Base-by-base conservation (phyloP, 2,797 vertebrate species). In the Sciurus vulgaris region DNA sequence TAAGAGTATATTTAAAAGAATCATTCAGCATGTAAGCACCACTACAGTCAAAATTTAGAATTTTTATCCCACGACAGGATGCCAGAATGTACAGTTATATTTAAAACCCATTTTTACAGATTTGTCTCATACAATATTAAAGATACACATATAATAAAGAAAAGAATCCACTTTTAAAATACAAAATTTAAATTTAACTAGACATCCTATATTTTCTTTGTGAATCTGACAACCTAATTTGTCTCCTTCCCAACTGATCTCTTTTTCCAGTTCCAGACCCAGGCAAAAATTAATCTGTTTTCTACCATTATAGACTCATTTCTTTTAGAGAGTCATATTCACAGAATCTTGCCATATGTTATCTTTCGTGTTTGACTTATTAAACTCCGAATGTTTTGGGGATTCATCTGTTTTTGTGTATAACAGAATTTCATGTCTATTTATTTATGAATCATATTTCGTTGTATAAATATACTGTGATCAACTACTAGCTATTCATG, bases 401-500 rank as follows among this genome's bases (percentile, higher is more conserved):
- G 33, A 33, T 70, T 94, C 10, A 69, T 54, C 6, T 72, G 18
- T 22, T 81, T 24, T 33, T 78, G 30, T 73, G 17, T n/a, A 4
- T 24, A 35, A n/a, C 28, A 79, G 22, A 33, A 33, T 4, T 88
- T 54, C 14, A 30, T 82, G 77, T 85, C 22, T 30, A 59, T 88
- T 77, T 72, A 41, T 77, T 24, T 33, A 15, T 88, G 33, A 91
- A 86, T 77, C 30, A 6, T 63, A 41, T 78, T 91, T 88, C 2
- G 26, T 73, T 88, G 17, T 65, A 30, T 12, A 20, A 87, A 76
- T 89, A 54, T 30, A 49, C 5, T 10, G 22, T 76, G 63, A 79
- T 49, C 49, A 87, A 61, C 35, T 63, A 86, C 83, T 49, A 94
- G 28, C 63, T 63, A 15, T n/a, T 94, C 49, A 79, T 91, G 74